Conservation (phyloP, 2,113 vertebrate species). For the Thamnaconus septentrionalis region DNA sequence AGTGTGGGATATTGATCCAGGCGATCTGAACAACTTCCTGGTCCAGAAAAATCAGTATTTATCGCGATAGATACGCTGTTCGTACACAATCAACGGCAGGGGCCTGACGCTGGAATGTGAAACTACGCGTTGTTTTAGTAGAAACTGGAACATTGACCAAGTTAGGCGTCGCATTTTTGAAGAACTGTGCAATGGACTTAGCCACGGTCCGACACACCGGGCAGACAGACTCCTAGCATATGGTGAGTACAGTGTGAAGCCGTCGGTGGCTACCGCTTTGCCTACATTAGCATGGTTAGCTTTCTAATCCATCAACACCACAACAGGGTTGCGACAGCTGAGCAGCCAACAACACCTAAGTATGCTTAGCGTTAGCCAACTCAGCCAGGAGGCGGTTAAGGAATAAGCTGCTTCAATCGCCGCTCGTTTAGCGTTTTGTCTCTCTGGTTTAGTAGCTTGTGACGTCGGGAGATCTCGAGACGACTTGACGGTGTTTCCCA, state of each 20-base stretch:
- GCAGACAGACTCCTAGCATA: conserved; percentile 30
- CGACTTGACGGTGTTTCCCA: background rate
- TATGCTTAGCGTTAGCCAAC: conserved; percentile 45
- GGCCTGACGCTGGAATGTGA: conserved; percentile 67
- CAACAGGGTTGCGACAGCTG: conserved; percentile 63
- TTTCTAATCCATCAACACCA: conserved; percentile 64
- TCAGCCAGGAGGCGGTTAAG: conserved; percentile 36
- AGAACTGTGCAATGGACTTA: conserved; percentile 3
- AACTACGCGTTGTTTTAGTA: conserved; percentile 55
- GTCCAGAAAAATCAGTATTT: conserved; percentile 46
- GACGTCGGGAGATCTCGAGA: background rate
- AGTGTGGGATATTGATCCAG: conserved; percentile 4
- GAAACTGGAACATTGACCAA: conserved; percentile 25
- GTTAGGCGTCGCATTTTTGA: background rate
- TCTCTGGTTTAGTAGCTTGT: background rate
- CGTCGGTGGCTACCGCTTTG: conserved; percentile 11
- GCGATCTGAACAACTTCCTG: conserved; percentile 58
- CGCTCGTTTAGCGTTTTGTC: background rate
- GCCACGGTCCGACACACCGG: conserved; percentile 24
- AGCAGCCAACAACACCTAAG: conserved; percentile 37
- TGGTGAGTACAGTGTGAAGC: conserved; percentile 51
- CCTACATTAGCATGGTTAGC: conserved; percentile 54
- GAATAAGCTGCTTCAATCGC: conserved; percentile 17
- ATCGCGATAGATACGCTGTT: conserved; percentile 57
- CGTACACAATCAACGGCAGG: conserved; percentile 33